phyloP scores from a whole-genome alignment of 2,113 vertebrate genomes.

The Ptilonorhynchus violaceus region DNA sequence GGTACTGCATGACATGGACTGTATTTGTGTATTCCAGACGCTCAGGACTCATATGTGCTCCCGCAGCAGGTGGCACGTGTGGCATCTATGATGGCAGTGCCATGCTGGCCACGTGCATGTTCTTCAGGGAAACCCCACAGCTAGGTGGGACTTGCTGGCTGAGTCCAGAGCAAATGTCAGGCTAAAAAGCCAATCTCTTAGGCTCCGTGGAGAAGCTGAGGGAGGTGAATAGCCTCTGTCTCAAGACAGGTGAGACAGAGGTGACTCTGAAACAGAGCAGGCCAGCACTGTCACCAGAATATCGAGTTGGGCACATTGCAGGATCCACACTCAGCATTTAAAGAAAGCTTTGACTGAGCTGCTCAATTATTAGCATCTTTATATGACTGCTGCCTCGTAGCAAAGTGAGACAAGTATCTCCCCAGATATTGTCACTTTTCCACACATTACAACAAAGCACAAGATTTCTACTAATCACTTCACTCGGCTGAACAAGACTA shows the following conservation, averaged over 20 bases:
- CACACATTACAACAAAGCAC: background rate
- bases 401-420: background rate
- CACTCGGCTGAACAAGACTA: background rate
- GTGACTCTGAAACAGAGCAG: background rate
- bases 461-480: background rate
- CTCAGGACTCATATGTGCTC: background rate
- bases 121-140: background rate
- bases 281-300: background rate
- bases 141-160: background rate
- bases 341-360: background rate
- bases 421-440: background rate
- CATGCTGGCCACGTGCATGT: fast-evolving
- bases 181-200: background rate
- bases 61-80: background rate
- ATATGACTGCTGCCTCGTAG: background rate
- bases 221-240: background rate
- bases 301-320: fast-evolving
- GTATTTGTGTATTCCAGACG: background rate
- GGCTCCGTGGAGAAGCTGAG: background rate
- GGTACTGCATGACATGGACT: background rate
- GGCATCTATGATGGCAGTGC: background rate
- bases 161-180: background rate
- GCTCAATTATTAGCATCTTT: background rate
- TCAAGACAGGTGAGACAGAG: background rate
- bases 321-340: background rate